Base-by-base conservation (phyloP, 37 sponge, comb jelly and placozoan genomes). In the Spongilla lacustris region DNA sequence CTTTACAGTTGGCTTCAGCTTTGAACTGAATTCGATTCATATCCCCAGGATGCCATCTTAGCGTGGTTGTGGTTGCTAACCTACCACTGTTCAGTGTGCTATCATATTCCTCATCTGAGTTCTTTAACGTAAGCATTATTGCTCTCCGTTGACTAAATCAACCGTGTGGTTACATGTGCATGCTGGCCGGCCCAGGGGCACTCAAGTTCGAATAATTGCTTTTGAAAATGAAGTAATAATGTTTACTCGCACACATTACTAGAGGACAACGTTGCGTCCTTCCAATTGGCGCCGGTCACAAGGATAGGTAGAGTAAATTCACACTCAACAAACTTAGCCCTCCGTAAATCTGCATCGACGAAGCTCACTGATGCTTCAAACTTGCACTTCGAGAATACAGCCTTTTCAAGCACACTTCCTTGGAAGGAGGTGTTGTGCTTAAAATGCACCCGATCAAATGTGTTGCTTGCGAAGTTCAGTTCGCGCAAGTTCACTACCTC, bases 321-420 rank as follows among this genome's bases (percentile, higher is more conserved):
- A 67, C 88, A 88, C 70, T 75, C 46, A 23, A 67, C 88, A 27
- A 88, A 88, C 25, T 19, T 32, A 6, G 75, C 70, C 21, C 30
- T 37, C 14, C 29, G 21, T 31, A 88, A 70, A 68, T 88, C 83
- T 26, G 82, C 58, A 41, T 81, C 69, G 21, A 32, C 74, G n/a
- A 88, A 82, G 67, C 73, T 26, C 17, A 82, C 67, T 10, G 28
- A 32, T n/a, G 49, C 77, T 24, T 68, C 29, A 49, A 88, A 82
- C 19, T 21, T 14, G 38, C 88, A 88, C 37, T 82, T 33, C 27
- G 67, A 75, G 76, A 88, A 88, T 25, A 19, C 69, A 28, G 88
- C 88, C 21, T n/a, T 27, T 24, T 10, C 25, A 23, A 88, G 75
- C n/a, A 88, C 32, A 30, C 88, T 67, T 6, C 76, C 69, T 81